Conservation (phyloP, 1,140 invertebrate genomes). For the Drosophila truncata region DNA sequence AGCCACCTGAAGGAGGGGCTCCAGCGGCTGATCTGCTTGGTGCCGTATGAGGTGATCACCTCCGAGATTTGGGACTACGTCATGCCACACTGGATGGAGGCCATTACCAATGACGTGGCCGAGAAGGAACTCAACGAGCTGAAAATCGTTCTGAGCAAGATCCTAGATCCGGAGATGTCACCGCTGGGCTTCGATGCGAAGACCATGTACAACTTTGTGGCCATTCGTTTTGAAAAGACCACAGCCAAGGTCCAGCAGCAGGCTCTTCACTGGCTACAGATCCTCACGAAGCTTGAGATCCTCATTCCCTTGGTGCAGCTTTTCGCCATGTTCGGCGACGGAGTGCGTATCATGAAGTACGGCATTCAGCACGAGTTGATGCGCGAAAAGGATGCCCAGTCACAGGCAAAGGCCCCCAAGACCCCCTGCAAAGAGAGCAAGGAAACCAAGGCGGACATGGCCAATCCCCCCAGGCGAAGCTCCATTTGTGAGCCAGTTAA, state of each 20-base stretch:
- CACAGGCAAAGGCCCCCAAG: constrained; percentile 84
- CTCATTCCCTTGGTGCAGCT: constrained; percentile 94
- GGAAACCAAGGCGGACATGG: constrained; percentile 75
- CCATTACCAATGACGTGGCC: constrained; percentile 97
- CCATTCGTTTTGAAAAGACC: constrained; percentile 93
- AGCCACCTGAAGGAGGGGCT: constrained; percentile 98
- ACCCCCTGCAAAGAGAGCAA: constrained; percentile 80
- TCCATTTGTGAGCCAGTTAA: constrained; percentile 86
- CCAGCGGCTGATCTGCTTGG: constrained; percentile 96
- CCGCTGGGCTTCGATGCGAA: constrained; percentile 96
- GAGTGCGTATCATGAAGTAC: constrained; percentile 89
- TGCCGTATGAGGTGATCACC: constrained; percentile 98
- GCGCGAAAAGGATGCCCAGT: constrained; percentile 85
- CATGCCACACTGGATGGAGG: constrained; percentile 99
- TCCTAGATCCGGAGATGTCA: constrained; percentile 98
- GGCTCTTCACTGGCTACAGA: constrained; percentile 98
- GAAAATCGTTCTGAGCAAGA: constrained; percentile 97
- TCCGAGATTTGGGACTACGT: constrained; percentile 98
- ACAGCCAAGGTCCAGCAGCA: constrained; percentile 96
- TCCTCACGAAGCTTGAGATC: constrained; percentile 95
- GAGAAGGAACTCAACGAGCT: constrained; percentile 96
- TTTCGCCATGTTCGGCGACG: constrained; percentile 95
- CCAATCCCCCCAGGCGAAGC: constrained; percentile 84
- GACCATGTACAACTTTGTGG: constrained; percentile 98
- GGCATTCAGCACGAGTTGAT: constrained; percentile 85